These are phyloP conservation scores for Fregetta grallaria DNA, from an alignment of 2,113 vertebrate genomes.

Conservation along the genomic window DNA sequence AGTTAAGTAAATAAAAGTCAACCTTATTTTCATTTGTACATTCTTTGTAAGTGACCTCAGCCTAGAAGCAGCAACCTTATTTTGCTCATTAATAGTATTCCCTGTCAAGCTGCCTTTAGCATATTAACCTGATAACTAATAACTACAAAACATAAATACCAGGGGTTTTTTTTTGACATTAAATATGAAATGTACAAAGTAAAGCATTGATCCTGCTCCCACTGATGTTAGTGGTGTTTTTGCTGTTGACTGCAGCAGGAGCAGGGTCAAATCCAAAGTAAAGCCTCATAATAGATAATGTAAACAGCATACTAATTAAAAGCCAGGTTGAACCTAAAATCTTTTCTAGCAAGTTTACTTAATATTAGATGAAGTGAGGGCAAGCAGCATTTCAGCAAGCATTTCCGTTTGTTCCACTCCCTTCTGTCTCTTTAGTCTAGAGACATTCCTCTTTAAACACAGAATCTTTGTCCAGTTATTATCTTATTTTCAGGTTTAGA, in stretches of 20 bases:
- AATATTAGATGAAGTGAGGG: slow-evolving; percentile 32
- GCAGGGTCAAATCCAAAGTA: background rate
- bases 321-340: slow-evolving; percentile 66
- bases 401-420: slow-evolving; percentile 28
- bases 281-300: slow-evolving; percentile 48
- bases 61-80: slow-evolving; percentile 75
- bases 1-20: slow-evolving; percentile 83
- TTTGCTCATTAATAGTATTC: slow-evolving; percentile 76
- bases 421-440: background rate
- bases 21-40: slow-evolving; percentile 79
- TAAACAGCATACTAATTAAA: slow-evolving; percentile 75
- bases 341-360: slow-evolving; percentile 62
- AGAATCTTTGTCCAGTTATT: background rate
- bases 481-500: background rate
- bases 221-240: slow-evolving; percentile 51
- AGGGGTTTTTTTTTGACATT: slow-evolving; percentile 53
- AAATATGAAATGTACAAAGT: slow-evolving; percentile 65
- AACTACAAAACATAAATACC: slow-evolving; percentile 47
- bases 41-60: slow-evolving; percentile 79
- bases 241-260: slow-evolving; percentile 43
- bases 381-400: slow-evolving; percentile 50
- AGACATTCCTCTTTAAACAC: background rate
- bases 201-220: slow-evolving; percentile 53
- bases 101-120: slow-evolving; percentile 71
- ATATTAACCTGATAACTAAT: slow-evolving; percentile 76